Evolutionary conservation across 2,888 invertebrate genomes (phyloP).

Genomic region (Oxystoma pomonae): DNA sequence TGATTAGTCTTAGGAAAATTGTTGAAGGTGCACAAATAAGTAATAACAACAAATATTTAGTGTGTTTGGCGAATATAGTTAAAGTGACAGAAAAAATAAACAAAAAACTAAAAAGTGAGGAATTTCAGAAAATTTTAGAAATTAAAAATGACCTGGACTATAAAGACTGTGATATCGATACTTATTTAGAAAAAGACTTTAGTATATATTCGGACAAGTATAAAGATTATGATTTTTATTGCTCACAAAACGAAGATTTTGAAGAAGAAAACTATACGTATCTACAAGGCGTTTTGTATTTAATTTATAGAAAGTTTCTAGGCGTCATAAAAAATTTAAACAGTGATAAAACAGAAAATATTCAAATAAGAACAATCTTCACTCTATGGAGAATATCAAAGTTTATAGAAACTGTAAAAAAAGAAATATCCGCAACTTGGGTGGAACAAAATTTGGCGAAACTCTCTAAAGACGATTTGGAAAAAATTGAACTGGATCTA

Average conservation of each 20-base stretch:
- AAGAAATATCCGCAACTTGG: conserved; percentile 35
- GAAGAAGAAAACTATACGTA: conserved; percentile 30
- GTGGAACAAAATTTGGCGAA: conserved; percentile 23
- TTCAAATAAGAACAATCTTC: conserved; percentile 35
- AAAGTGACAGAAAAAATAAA: conserved; percentile 27
- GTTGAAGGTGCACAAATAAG: conserved; percentile 19
- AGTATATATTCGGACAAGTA: conserved; percentile 32
- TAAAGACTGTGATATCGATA: conserved; percentile 31
- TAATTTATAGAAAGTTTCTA: conserved; percentile 35
- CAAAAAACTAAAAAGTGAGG: conserved; percentile 30
- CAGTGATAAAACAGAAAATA: conserved; percentile 38
- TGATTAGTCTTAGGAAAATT: conserved; percentile 28
- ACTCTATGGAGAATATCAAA: conserved; percentile 33
- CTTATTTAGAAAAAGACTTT: conserved; percentile 40
- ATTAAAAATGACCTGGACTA: conserved; percentile 29
- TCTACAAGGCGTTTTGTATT: conserved; percentile 36
- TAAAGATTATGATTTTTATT: conserved; percentile 22
- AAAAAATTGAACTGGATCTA: conserved; percentile 25
- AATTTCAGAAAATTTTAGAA: conserved; percentile 22
- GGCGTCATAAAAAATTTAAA: conserved; percentile 32
- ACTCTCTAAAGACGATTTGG: conserved; percentile 25
- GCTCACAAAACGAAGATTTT: conserved; percentile 18
- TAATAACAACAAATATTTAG: conserved; percentile 18
- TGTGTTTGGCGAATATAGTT: conserved; percentile 19
- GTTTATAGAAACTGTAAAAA: conserved; percentile 29